Conservation (phyloP, 2,113 vertebrate genomes). For the Malaclemys terrapin region DNA sequence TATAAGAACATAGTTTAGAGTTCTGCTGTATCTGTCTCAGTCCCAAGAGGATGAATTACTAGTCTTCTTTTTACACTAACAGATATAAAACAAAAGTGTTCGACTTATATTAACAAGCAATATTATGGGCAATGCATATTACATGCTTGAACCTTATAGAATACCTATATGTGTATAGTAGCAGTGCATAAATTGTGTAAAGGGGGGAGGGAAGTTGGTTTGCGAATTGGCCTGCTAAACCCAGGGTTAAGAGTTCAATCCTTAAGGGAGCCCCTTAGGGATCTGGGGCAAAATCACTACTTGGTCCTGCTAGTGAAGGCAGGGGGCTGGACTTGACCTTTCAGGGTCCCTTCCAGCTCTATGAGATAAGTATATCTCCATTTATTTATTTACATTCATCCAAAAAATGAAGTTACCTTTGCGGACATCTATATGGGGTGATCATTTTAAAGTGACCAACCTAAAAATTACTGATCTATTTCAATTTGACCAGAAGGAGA, state of each 20-base stretch:
- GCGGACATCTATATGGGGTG: neutral
- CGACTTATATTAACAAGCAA: neutral
- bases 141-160: neutral
- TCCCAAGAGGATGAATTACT: neutral
- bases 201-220: no score
- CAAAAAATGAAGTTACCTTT: neutral
- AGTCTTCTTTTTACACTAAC: fast-evolving
- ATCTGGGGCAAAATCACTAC: no score
- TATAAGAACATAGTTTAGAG: neutral
- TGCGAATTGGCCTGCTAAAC: no score
- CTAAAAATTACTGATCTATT: neutral
- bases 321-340: no score
- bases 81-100: neutral
- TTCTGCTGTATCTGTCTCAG: neutral
- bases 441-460: neutral
- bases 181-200: neutral
- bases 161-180: neutral
- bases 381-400: neutral
- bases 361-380: no score
- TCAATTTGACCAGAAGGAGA: neutral
- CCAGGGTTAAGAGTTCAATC: no score
- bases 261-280: no score
- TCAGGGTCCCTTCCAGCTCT: no score
- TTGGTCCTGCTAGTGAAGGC: no score
- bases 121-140: neutral